Conservation (phyloP, 2,888 invertebrate species). For the Epistrophella euchroma region DNA sequence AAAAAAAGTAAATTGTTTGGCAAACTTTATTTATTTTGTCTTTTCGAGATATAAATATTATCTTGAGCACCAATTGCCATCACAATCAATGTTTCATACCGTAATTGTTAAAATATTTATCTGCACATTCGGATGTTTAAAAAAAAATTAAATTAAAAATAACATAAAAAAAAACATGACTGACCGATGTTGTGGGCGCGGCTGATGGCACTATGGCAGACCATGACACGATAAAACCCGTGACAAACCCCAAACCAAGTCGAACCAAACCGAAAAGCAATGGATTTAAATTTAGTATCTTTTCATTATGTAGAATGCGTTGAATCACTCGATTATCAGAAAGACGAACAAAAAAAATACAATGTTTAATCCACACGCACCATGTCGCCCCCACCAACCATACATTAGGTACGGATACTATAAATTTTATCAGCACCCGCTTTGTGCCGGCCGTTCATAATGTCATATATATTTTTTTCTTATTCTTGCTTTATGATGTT, state of each 20-base stretch:
- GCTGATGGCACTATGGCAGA: conserved; percentile 23
- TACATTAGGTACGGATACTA: conserved; percentile 59
- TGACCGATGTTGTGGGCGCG: conserved; percentile 47
- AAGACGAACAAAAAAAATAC: background rate
- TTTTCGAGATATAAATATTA: background rate
- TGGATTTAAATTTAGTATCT: conserved; percentile 60
- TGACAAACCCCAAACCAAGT: conserved; percentile 34
- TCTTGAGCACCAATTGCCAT: background rate
- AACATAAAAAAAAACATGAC: conserved; percentile 24
- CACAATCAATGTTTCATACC: conserved; percentile 1
- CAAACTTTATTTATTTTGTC: background rate
- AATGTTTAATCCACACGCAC: conserved; percentile 23
- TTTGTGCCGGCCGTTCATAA: background rate
- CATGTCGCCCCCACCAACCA: conserved; percentile 39
- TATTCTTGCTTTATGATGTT: background rate
- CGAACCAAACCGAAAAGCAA: conserved; percentile 31
- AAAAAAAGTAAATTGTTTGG: conserved; percentile 8
- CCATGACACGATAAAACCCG: conserved; percentile 48
- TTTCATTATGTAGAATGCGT: conserved; percentile 30
- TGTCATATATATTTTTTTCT: conserved; percentile 26
- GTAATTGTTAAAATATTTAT: conserved; percentile 25
- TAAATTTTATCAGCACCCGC: conserved; percentile 60
- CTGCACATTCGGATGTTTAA: conserved; percentile 1
- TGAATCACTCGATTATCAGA: conserved; percentile 63
- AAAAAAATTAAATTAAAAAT: background rate